Evolutionary conservation across 2,113 vertebrate genomes (phyloP).

Genomic region (Sarotherodon lohbergeri): DNA sequence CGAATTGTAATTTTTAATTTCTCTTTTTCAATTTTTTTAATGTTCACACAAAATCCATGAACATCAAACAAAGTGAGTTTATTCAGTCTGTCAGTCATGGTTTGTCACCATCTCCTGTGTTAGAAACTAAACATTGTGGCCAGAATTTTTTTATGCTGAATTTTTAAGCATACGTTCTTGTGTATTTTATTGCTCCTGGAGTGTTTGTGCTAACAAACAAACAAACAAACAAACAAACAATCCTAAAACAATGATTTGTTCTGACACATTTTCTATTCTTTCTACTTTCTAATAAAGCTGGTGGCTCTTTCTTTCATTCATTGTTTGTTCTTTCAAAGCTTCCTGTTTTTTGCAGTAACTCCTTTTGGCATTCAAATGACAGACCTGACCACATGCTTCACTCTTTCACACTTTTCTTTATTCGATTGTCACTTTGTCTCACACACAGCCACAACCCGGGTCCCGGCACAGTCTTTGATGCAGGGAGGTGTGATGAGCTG

Average conservation of each 20-base stretch:
- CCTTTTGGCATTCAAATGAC: no score
- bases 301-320: neutral
- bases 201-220: fast-evolving
- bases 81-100: fast-evolving
- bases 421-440: neutral
- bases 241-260: neutral
- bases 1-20: neutral
- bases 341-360: neutral
- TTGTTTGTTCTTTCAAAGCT: fast-evolving
- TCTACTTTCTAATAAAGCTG: fast-evolving
- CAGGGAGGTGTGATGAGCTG: no score
- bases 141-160: fast-evolving
- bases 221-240: neutral
- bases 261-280: neutral
- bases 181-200: fast-evolving
- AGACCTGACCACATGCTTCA: neutral
- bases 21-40: neutral
- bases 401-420: neutral
- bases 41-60: neutral
- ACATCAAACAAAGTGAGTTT: fast-evolving
- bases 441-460: no score
- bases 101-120: neutral
- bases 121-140: neutral
- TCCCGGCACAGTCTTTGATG: fast-evolving
- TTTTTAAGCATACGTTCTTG: neutral